Percentiles rank a stretch among this genome's conserved stretches.
These are phyloP conservation scores for Sturmia bella DNA, from an alignment of 2,888 invertebrate species.

Conservation along the genomic window DNA sequence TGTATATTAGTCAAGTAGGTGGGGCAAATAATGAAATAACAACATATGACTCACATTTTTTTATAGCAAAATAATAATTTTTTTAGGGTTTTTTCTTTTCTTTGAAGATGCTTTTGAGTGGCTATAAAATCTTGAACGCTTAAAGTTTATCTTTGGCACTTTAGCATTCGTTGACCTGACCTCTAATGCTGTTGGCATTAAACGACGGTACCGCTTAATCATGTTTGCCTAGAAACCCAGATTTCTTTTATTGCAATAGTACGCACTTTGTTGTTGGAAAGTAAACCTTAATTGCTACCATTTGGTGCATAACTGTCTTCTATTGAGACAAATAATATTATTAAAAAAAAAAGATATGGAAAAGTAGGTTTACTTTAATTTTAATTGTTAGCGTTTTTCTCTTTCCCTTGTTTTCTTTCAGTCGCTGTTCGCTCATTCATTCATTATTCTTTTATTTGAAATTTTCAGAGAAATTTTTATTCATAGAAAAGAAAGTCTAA, in stretches of 20 bases:
- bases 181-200: background rate
- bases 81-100: too few species aligned
- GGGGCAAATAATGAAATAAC: too few species aligned
- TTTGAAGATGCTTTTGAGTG: background rate
- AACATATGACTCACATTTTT: too few species aligned
- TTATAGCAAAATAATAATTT: too few species aligned
- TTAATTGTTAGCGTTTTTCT: background rate
- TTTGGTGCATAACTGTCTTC: slow-evolving; percentile 52
- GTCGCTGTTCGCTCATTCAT: background rate
- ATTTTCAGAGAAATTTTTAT: slow-evolving; percentile 48
- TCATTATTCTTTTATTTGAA: slow-evolving; percentile 21
- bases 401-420: slow-evolving; percentile 2
- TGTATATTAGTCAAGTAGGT: too few species aligned
- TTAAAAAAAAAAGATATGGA: background rate
- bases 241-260: slow-evolving; percentile 11
- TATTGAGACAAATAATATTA: background rate
- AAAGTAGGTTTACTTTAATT: slow-evolving; percentile 30
- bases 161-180: slow-evolving; percentile 11
- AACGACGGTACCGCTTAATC: background rate
- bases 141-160: slow-evolving; percentile 6
- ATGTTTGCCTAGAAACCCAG: background rate
- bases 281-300: slow-evolving; percentile 31
- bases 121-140: background rate
- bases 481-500: slow-evolving; percentile 48
- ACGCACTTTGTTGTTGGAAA: slow-evolving; percentile 20